Evolutionary conservation across 2,113 vertebrate species (phyloP).

Genomic region (Loxodonta africana): DNA sequence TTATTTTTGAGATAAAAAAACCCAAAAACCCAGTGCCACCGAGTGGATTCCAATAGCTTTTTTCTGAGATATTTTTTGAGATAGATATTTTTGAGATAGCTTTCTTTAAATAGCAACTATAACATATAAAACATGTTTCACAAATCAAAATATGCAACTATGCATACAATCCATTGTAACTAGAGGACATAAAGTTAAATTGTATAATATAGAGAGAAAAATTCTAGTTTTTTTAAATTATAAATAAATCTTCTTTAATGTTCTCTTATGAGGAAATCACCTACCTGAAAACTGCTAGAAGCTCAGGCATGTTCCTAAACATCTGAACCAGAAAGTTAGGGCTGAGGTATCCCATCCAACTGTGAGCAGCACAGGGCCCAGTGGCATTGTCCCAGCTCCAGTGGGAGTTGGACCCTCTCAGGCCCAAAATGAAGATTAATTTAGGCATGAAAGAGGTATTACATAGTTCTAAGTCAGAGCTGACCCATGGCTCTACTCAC

Average conservation of each 20-base stretch:
- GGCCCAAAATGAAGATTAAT: constrained; percentile 31
- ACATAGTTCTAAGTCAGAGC: constrained; percentile 9
- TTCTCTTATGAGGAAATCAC: constrained; percentile 60
- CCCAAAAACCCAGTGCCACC: no score
- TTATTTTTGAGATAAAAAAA: neutral
- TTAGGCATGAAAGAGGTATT: constrained; percentile 8
- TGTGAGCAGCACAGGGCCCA: neutral
- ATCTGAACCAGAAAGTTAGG: constrained; percentile 52
- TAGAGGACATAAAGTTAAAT: constrained; percentile 50
- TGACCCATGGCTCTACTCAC: neutral
- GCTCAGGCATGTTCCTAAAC: constrained; percentile 44
- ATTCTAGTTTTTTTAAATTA: constrained; percentile 18
- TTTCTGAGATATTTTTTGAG: no score
- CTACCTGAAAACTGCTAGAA: constrained; percentile 70
- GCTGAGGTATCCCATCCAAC: constrained; percentile 9
- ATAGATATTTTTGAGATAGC: neutral
- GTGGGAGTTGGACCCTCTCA: neutral
- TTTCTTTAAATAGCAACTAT: constrained; percentile 52
- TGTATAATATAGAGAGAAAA: constrained; percentile 35
- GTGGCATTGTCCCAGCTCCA: neutral
- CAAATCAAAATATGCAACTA: constrained; percentile 63
- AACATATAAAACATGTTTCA: constrained; percentile 60
- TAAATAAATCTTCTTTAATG: constrained; percentile 34
- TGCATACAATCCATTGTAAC: neutral
- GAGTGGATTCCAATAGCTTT: no score